Percentiles rank a stretch among this genome's conserved stretches.
Evolutionary conservation across 1,140 invertebrate species (phyloP).

Genomic region (Elymnias hypermnestra): DNA sequence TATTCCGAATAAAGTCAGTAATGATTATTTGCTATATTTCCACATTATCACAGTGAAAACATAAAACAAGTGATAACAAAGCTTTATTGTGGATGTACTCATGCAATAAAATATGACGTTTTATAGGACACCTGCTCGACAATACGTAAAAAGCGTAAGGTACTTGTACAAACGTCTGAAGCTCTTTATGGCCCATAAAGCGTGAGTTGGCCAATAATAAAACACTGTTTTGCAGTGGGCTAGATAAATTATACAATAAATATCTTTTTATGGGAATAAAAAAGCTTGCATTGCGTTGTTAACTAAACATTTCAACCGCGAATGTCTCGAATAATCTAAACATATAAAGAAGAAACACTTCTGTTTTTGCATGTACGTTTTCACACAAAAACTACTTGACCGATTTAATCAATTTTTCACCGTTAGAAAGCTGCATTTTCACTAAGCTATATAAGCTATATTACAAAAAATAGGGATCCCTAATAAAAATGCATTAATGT

Average conservation of each 20-base stretch:
- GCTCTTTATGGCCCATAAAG: constrained; percentile 41
- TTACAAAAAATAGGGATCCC: too few relatives aligned
- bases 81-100: constrained; percentile 9
- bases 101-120: constrained; percentile 27
- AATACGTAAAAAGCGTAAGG: constrained; percentile 28
- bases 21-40: not conserved
- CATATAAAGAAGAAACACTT: too few relatives aligned
- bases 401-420: too few relatives aligned
- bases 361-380: too few relatives aligned
- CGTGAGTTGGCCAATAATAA: constrained; percentile 30
- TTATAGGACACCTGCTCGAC: constrained; percentile 31
- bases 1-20: not conserved
- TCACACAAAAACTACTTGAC: too few relatives aligned
- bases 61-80: not conserved
- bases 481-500: too few relatives aligned
- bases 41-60: too few relatives aligned
- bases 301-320: too few relatives aligned
- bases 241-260: constrained; percentile 13
- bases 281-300: too few relatives aligned
- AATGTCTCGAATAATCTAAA: too few relatives aligned
- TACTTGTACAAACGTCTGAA: constrained; percentile 38
- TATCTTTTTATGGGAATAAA: not conserved
- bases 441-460: too few relatives aligned
- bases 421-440: too few relatives aligned
- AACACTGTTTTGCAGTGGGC: constrained; percentile 6